These are phyloP conservation scores for Crotalus viridis DNA, from an alignment of 2,113 vertebrate species.

Conservation along the genomic window DNA sequence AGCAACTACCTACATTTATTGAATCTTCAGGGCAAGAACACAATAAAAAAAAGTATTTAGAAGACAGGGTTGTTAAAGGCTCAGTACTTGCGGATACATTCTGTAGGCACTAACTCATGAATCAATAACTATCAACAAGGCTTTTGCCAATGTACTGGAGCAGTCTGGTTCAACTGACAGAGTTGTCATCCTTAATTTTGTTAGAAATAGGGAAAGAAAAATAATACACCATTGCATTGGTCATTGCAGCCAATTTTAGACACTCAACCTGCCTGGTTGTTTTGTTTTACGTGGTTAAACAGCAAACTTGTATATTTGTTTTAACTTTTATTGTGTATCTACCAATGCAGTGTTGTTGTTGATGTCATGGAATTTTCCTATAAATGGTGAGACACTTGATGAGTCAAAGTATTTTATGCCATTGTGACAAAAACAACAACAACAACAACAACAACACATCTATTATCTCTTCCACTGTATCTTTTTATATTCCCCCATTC, in stretches of 20 bases:
- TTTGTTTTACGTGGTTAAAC: conserved; percentile 28
- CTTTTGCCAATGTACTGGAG: conserved; percentile 55
- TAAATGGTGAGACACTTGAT: conserved; percentile 46
- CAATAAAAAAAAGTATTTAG: neutral
- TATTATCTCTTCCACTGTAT: conserved; percentile 34
- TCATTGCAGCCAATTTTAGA: conserved; percentile 54
- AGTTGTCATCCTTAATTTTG: conserved; percentile 38
- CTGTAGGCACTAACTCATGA: conserved; percentile 51
- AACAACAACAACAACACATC: neutral
- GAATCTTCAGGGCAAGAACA: neutral
- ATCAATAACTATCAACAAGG: conserved; percentile 49
- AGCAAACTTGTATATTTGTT: conserved; percentile 18
- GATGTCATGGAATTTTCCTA: conserved; percentile 18
- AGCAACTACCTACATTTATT: conserved; percentile 6
- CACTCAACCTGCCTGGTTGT: conserved; percentile 47
- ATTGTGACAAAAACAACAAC: conserved; percentile 43
- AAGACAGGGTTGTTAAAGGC: conserved; percentile 29
- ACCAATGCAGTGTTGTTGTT: conserved; percentile 27
- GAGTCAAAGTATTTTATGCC: conserved; percentile 38
- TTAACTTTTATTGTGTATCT: neutral
- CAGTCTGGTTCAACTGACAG: conserved; percentile 40
- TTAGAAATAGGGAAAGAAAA: neutral
- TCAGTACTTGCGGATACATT: conserved; percentile 41
- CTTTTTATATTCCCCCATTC: conserved; percentile 38
- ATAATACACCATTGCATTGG: conserved; percentile 24